Evolutionary conservation across 2,888 invertebrate genomes (phyloP).

Genomic region (Siphonodentalium dalli): DNA sequence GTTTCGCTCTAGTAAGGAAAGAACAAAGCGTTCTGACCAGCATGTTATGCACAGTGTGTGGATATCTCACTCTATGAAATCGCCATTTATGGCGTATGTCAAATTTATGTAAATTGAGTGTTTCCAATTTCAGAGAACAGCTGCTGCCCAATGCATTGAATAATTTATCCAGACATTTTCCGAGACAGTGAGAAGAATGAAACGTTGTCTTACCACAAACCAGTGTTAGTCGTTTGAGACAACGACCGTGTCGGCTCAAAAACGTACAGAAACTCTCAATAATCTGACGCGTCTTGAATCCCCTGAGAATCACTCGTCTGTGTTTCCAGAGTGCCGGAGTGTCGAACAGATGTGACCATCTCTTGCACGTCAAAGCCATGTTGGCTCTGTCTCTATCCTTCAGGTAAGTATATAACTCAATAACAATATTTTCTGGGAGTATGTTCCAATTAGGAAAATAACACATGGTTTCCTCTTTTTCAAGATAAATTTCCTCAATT

Average conservation of each 20-base stretch:
- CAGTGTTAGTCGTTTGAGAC: constrained; percentile 38
- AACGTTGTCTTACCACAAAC: constrained; percentile 46
- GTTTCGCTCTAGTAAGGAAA: constrained; percentile 41
- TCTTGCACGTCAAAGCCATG: constrained; percentile 26
- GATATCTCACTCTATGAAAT: too few species aligned
- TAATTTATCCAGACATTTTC: constrained; percentile 40
- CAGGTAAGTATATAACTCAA: constrained; percentile 22
- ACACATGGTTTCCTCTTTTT: too few species aligned
- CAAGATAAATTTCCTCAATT: too few species aligned
- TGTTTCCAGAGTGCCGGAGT: constrained; percentile 29
- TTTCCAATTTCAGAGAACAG: constrained; percentile 26
- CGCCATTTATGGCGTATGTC: constrained; percentile 37
- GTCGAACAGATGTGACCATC: constrained; percentile 21
- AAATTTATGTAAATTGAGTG: constrained; percentile 37
- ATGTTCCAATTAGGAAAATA: constrained; percentile 16
- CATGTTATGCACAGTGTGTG: constrained; percentile 38
- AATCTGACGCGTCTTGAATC: constrained; percentile 30
- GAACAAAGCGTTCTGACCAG: constrained; percentile 37
- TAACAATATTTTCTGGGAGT: constrained; percentile 20
- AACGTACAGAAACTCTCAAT: constrained; percentile 36
- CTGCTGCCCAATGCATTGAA: too few species aligned
- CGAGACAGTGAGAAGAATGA: constrained; percentile 42
- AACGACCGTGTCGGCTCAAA: constrained; percentile 37
- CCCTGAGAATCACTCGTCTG: constrained; percentile 38
- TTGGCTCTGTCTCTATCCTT: constrained; percentile 19